Evolutionary conservation across 2,113 vertebrate species (phyloP).

Genomic region (Nycticebus coucang): DNA sequence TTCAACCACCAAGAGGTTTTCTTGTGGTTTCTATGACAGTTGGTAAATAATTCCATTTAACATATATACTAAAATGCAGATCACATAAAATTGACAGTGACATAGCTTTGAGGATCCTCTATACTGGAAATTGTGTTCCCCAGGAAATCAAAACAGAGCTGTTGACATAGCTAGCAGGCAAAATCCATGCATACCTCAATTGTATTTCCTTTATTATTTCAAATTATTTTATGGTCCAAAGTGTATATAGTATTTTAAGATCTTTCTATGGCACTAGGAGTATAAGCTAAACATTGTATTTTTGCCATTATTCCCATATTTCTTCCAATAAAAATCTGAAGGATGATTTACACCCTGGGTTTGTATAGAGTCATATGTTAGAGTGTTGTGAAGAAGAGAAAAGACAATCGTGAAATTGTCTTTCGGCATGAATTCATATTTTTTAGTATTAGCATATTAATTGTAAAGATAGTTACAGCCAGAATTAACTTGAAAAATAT

Average conservation of each 20-base stretch:
- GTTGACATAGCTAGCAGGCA: neutral
- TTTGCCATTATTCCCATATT: neutral
- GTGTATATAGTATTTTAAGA: neutral
- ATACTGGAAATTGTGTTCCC: neutral
- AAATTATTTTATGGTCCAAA: slow-evolving; percentile 4
- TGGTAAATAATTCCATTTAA: slow-evolving; percentile 7
- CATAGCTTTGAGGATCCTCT: neutral
- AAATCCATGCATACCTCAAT: neutral
- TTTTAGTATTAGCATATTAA: neutral
- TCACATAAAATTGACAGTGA: neutral
- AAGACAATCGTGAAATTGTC: neutral
- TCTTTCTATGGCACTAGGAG: neutral
- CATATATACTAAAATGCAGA: neutral
- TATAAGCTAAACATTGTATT: neutral
- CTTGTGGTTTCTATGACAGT: neutral
- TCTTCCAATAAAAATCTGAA: neutral
- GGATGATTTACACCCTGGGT: neutral
- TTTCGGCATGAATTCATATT: neutral
- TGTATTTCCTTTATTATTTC: neutral
- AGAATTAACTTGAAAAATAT: neutral
- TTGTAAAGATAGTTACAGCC: neutral
- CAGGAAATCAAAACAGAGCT: neutral
- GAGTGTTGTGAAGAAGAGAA: neutral
- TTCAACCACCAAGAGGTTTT: neutral
- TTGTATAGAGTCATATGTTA: neutral